Conservation (phyloP, 53 echinoderm and acorn worm genomes). For the Holothuria leucospilota region DNA sequence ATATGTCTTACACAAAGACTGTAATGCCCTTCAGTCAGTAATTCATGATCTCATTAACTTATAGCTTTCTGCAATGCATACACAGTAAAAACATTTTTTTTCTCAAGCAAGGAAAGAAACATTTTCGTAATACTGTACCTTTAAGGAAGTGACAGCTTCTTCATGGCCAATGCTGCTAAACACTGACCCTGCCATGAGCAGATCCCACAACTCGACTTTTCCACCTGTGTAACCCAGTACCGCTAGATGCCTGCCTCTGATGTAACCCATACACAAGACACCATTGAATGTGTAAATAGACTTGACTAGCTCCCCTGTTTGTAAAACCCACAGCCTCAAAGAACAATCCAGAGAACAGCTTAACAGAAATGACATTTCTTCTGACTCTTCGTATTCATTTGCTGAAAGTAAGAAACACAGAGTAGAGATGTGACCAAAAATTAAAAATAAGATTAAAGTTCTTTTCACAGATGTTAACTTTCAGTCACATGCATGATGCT, state of each 20-base stretch:
- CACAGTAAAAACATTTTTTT: no score
- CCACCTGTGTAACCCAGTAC: conserved; percentile 69
- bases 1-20: no score
- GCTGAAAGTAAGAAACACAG: conserved; percentile 41
- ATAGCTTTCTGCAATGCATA: no score
- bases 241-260: conserved; percentile 4
- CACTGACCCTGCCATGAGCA: conserved; percentile 56
- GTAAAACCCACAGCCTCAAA: conserved; percentile 82
- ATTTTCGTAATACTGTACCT: conserved; percentile 34
- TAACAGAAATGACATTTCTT: conserved; percentile 56
- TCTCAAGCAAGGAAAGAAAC: no score
- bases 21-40: no score
- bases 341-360: conserved; percentile 87
- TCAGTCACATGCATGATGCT: no score
- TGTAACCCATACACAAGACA: conserved; percentile 64
- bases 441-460: no score
- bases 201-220: conserved; percentile 94
- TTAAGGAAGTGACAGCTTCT: conserved; percentile 82
- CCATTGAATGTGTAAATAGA: conserved; percentile 95
- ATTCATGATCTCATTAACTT: no score
- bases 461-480: no score
- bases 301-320: conserved; percentile 61
- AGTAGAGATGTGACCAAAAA: not conserved
- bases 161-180: conserved; percentile 82
- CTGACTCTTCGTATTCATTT: conserved; percentile 54